phyloP scores from a whole-genome alignment of 2,888 invertebrate genomes.

The Cephus pygmeus region DNA sequence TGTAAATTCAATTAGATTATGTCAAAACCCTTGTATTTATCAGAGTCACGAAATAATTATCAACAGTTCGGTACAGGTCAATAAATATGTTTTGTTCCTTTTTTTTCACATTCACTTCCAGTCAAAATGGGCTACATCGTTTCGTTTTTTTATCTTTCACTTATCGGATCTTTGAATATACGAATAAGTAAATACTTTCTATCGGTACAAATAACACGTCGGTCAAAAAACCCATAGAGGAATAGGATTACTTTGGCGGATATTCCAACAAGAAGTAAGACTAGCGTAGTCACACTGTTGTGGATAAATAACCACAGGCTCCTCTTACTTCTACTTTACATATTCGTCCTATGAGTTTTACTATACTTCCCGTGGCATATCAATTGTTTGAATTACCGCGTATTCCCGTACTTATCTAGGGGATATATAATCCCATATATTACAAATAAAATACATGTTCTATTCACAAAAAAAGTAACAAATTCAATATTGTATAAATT shows the following conservation, averaged over 20 bases:
- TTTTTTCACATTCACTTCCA: background rate
- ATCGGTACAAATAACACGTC: background rate
- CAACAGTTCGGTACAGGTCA: background rate
- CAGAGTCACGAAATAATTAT: background rate
- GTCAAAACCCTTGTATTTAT: background rate
- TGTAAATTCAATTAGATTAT: background rate
- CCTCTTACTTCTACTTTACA: background rate
- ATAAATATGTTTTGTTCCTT: background rate
- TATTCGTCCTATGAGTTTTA: background rate
- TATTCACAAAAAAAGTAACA: slow-evolving; percentile 3
- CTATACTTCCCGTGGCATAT: background rate
- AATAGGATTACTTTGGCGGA: background rate
- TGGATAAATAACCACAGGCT: background rate
- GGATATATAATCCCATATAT: background rate
- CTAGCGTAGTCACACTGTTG: background rate
- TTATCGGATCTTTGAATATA: background rate
- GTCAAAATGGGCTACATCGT: background rate
- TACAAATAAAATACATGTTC: background rate
- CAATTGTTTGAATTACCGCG: background rate
- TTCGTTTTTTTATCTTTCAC: background rate
- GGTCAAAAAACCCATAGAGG: background rate
- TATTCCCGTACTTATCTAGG: background rate
- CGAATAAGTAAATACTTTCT: background rate
- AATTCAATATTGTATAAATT: slow-evolving; percentile 1
- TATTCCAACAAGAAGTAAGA: background rate